These are phyloP conservation scores for Sceloporus undulatus DNA, from an alignment of 2,113 vertebrate species.

Conservation along the genomic window DNA sequence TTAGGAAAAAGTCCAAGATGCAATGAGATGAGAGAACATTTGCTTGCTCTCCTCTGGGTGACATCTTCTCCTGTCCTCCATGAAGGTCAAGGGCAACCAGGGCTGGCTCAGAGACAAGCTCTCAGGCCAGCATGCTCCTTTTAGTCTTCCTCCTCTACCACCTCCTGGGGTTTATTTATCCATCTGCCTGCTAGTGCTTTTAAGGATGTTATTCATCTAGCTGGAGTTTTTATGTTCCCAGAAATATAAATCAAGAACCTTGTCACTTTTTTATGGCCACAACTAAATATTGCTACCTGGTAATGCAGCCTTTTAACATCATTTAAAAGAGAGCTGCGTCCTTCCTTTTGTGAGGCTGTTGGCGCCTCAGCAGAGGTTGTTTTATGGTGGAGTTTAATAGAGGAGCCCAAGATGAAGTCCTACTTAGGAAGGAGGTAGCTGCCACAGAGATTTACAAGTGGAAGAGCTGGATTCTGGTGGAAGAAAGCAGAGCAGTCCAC, in stretches of 20 bases:
- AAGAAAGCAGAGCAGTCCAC: not conserved
- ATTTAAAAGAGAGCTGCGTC: not conserved
- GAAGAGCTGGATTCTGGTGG: not conserved
- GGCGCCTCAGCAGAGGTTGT: not conserved
- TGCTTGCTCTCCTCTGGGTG: constrained; percentile 34
- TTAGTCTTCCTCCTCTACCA: not conserved
- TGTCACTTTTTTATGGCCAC: not conserved
- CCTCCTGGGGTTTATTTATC: constrained; percentile 1
- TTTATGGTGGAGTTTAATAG: constrained; percentile 15
- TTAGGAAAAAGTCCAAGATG: constrained; percentile 60
- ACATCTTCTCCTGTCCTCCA: constrained; percentile 43
- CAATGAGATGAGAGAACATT: constrained; percentile 30
- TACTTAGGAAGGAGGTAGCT: constrained; percentile 1
- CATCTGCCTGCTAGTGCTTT: constrained; percentile 33
- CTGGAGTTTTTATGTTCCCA: not conserved
- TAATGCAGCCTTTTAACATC: not conserved
- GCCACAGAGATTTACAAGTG: not conserved
- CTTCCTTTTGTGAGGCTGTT: constrained; percentile 1
- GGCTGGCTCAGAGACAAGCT: constrained; percentile 9
- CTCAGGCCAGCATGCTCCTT: not conserved
- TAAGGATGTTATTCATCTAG: constrained; percentile 36
- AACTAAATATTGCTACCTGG: constrained; percentile 29
- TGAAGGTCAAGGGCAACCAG: constrained; percentile 55
- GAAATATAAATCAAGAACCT: constrained; percentile 33
- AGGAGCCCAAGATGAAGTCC: constrained; percentile 7